These are phyloP conservation scores for Tenebrio molitor DNA, from an alignment of 1,140 invertebrate genomes.

Conservation along the genomic window DNA sequence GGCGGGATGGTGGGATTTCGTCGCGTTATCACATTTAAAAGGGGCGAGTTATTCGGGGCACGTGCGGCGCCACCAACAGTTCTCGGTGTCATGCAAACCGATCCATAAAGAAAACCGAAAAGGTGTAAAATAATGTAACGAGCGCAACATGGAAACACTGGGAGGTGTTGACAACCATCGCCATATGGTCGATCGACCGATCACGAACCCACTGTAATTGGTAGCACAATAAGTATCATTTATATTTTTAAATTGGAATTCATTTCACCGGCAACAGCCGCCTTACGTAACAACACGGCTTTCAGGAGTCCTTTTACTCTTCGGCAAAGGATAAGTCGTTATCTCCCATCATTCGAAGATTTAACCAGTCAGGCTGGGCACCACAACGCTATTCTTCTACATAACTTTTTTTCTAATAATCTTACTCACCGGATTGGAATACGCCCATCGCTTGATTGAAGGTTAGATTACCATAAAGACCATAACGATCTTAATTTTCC, in stretches of 20 bases:
- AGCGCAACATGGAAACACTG: conserved; percentile 1
- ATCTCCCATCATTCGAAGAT: not conserved
- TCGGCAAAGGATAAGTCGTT: conserved; percentile 3
- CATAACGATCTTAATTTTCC: conserved; percentile 34
- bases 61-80: not conserved
- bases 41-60: conserved; percentile 10
- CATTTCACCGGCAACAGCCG: not conserved
- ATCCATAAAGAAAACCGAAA: conserved; percentile 4
- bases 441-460: conserved; percentile 13
- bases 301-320: conserved; percentile 29
- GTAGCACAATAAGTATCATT: conserved; percentile 30
- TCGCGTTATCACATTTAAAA: conserved; percentile 6
- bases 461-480: conserved; percentile 22
- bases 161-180: conserved; percentile 8
- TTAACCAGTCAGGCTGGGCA: not conserved
- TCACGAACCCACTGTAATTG: conserved; percentile 26
- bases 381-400: not conserved
- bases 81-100: conserved; percentile 22
- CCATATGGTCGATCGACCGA: conserved; percentile 34
- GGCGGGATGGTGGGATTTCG: conserved; percentile 12
- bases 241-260: conserved; percentile 3
- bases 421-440: not conserved
- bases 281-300: not conserved
- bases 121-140: conserved; percentile 21
- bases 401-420: not conserved